Conservation (phyloP, 1,140 invertebrate genomes). For the Heliconius eleuchia region DNA sequence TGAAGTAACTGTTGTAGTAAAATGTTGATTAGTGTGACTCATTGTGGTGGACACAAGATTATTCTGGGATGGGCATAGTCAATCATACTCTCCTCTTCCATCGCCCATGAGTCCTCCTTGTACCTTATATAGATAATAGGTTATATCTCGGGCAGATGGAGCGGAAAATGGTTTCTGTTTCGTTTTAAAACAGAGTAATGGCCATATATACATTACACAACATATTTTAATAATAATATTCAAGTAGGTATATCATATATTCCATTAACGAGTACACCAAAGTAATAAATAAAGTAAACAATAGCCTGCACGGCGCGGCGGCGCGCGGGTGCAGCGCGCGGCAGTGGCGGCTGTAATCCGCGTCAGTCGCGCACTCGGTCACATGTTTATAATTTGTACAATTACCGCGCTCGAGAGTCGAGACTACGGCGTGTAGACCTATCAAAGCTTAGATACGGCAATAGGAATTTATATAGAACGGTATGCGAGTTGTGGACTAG, state of each 20-base stretch:
- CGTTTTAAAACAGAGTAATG: no score
- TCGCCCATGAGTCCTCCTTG: no score
- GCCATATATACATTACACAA: background rate
- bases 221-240: background rate
- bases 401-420: conserved; percentile 68
- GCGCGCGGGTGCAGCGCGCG: background rate
- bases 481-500: no score
- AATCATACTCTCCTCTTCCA: no score
- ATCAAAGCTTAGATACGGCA: conserved; percentile 14
- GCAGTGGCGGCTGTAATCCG: conserved; percentile 51
- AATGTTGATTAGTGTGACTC: no score
- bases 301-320: conserved; percentile 12
- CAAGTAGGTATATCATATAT: background rate
- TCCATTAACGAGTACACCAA: background rate
- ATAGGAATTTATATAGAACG: no score
- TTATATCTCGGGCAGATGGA: no score
- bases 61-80: no score
- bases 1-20: no score
- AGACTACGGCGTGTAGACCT: conserved; percentile 53
- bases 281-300: conserved; percentile 25
- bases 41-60: no score
- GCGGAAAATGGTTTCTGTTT: no score
- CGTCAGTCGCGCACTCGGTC: conserved; percentile 53
- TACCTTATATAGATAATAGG: no score
- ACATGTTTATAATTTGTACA: conserved; percentile 79